These are phyloP conservation scores for Xestobium rufovillosum DNA, from an alignment of 2,888 invertebrate genomes.

Conservation along the genomic window DNA sequence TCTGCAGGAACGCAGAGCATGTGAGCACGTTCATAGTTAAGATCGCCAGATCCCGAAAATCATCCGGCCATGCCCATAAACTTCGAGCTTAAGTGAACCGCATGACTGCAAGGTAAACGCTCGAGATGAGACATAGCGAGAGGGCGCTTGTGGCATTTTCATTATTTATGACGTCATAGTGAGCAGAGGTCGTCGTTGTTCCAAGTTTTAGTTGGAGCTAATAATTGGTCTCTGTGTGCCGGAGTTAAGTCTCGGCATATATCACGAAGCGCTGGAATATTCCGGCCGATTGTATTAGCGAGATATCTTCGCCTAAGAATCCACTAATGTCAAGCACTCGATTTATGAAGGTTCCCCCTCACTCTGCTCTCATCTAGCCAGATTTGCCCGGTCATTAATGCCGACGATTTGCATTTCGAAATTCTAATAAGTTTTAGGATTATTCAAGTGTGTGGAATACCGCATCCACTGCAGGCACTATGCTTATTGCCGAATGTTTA, in stretches of 20 bases:
- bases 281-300: too few relatives aligned
- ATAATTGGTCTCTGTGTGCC: conserved; percentile 1
- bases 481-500: too few relatives aligned
- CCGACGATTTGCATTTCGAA: background rate
- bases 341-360: background rate
- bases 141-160: conserved; percentile 10
- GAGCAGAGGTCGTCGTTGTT: conserved; percentile 3
- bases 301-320: background rate
- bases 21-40: conserved; percentile 39
- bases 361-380: background rate
- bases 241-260: too few relatives aligned
- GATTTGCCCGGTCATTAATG: conserved; percentile 1
- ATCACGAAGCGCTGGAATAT: too few relatives aligned
- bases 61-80: conserved; percentile 41
- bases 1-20: conserved; percentile 37
- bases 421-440: background rate
- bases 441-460: too few relatives aligned
- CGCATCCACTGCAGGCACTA: too few relatives aligned
- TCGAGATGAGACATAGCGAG: too few relatives aligned
- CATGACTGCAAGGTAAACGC: conserved; percentile 42
- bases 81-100: conserved; percentile 42
- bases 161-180: conserved; percentile 16
- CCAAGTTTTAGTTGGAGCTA: conserved; percentile 1
- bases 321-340: conserved; percentile 1
- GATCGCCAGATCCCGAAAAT: conserved; percentile 39